Base-by-base conservation (phyloP, 2,888 invertebrate species). In the Trachelus stipa region DNA sequence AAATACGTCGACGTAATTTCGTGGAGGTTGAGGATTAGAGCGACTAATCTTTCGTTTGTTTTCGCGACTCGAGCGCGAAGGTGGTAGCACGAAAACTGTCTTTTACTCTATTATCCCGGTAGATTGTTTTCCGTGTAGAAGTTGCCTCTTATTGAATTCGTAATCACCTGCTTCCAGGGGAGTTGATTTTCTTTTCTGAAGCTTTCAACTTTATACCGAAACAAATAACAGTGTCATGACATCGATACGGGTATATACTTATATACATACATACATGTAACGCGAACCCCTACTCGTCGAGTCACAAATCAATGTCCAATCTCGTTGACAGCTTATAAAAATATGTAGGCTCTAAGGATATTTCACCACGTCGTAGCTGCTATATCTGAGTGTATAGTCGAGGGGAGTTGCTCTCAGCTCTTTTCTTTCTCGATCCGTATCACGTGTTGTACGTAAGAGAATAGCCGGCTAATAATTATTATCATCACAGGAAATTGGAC, bases 1-100 rank as follows among this genome's bases (percentile, higher is more conserved):
- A 87, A 88, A 85, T 85, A 85, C 83, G 81, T 84, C 84, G 84
- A 84, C 84, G 86, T 85, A 85, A 71, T 71, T 56, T 71, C 71
- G 71, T 71, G 71, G 31, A 71, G 12, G 23, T 56, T 12, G 31
- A 12, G 71, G 71, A 71, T 71, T 71, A 71, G 33, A 71, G 31
- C 33, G 71, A 34, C 31, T 71, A 71, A 71, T 71, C 71, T 71
- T 34, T 71, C 71, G 71, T 71, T 71, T 71, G 33, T 1, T 71
- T 34, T 31, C 71, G 31, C 71, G 71, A 34, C 31, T 71, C 56
- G 23, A 56, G 82, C 79, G 73, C 75, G 84, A 78, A 75, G 79
- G 79, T 74, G 74, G 80, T 81, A 81, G 80, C 83, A 82, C 78
- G 82, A 81, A 80, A 77, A 80, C 78, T 77, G 78, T 74, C 81